Evolutionary conservation across 1,140 invertebrate species (phyloP), one percentile per base, ranked within the genome.

Genomic region (Caerostris darwini): DNA sequence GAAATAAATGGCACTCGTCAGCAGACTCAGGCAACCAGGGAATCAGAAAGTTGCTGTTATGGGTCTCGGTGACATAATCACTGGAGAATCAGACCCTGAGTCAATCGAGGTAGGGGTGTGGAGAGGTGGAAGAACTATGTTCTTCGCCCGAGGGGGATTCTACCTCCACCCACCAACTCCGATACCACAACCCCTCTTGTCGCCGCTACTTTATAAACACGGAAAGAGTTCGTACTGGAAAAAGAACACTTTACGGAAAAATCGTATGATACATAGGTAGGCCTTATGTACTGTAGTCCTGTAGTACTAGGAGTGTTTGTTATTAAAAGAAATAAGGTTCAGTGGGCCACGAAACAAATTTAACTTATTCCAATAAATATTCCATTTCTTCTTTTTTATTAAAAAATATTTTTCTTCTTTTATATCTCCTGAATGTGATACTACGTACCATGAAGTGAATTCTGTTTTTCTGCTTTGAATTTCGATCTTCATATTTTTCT

Each of bases 201-300:
- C 77, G 14, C 71, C 71, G n/a, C 53, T 61, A 86, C 81, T 86
- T 12, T 83, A n/a, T 58, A 71, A 71, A 85, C 64, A 86, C 19
- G 50, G 54, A 34, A 71, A 86, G 19, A 87, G 71, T 91, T 34
- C 69, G 56, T 69, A 90, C 57, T 86, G 34, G 57, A 93, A 93
- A 56, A 93, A 93, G 67, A n/a, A 93, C 83, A 61, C 67, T 77
- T n/a, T 88, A 81, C 92, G 54, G 19, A 93, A 93, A 67, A 88
- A 93, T 88, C 85, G 92, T 17, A 93, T 85, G 59, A 93, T 93
- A 87, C 67, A 93, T 57, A 93, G 92, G 92, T 93, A 93, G 92
- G 91, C 64, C 91, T 87, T 54, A 64, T 57, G 57, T 82, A 82
- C 10, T 67, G n/a, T 92, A 92, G 90, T 92, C 82, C 34, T 69